A percentile compares a stretch with the other conserved stretches of the same genome.
Conservation (phyloP, 2,797 vertebrate genomes). For the Poecile montanus region DNA sequence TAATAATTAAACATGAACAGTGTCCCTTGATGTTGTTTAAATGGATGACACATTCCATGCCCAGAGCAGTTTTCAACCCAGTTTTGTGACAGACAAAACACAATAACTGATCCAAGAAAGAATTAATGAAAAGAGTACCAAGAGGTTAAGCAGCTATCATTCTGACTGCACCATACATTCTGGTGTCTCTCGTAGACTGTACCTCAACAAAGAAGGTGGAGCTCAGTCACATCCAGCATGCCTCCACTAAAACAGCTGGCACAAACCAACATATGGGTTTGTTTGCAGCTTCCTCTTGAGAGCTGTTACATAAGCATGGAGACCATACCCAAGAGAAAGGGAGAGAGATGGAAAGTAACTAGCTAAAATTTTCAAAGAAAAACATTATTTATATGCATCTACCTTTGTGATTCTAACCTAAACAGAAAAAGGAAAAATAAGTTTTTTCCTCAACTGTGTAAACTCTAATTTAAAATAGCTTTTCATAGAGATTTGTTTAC, state of each 20-base stretch:
- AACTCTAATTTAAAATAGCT: slow-evolving; percentile 9
- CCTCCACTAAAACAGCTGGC: slow-evolving; percentile 36
- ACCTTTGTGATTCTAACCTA: not conserved
- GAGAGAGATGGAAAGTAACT: slow-evolving; percentile 38
- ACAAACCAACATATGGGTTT: not conserved
- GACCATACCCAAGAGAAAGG: slow-evolving; percentile 13
- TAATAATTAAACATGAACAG: slow-evolving; percentile 64
- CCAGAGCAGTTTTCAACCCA: slow-evolving; percentile 54
- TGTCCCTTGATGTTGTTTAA: slow-evolving; percentile 57
- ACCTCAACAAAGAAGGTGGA: slow-evolving; percentile 10
- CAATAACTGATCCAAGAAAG: slow-evolving; percentile 54
- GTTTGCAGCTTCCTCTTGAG: slow-evolving; percentile 21
- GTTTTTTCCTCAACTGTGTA: not conserved
- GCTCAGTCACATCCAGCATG: not conserved
- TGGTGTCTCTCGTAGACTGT: not conserved
- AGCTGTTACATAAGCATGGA: slow-evolving; percentile 18
- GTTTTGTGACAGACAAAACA: slow-evolving; percentile 61
- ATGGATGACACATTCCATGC: slow-evolving; percentile 68
- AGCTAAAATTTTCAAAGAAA: not conserved
- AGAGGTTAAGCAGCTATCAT: slow-evolving; percentile 49
- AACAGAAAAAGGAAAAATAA: not conserved
- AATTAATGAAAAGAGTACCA: slow-evolving; percentile 48
- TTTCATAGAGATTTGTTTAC: not conserved
- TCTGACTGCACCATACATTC: not conserved
- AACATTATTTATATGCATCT: not conserved